A percentile compares a stretch with the other conserved stretches of the same genome.
These are phyloP conservation scores for Nyleta sp. DNA, from an alignment of 2,888 invertebrate genomes.

Conservation along the genomic window DNA sequence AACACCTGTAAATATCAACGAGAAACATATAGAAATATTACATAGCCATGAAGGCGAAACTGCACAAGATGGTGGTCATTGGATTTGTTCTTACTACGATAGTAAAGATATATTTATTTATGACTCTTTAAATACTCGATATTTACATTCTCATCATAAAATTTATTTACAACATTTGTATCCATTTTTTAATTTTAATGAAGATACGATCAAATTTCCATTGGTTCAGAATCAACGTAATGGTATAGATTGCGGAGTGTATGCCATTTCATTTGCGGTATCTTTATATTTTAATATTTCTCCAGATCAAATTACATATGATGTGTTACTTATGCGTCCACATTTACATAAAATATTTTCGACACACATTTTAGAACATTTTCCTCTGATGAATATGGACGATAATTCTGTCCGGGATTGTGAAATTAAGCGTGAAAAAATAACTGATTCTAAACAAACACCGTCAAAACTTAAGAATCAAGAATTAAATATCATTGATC, in stretches of 20 bases:
- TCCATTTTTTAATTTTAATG: no score
- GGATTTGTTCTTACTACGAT: not conserved
- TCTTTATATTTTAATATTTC: no score
- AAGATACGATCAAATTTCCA: not conserved
- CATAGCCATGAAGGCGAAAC: not conserved
- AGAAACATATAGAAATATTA: not conserved
- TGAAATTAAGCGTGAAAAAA: no score
- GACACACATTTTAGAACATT: not conserved
- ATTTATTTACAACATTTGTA: not conserved
- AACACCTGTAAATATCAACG: not conserved
- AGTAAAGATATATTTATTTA: no score
- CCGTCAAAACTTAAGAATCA: no score
- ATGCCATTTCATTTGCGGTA: no score
- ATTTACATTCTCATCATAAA: not conserved
- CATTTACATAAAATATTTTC: not conserved
- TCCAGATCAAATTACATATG: not conserved
- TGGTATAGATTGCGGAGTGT: not conserved
- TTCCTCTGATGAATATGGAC: no score
- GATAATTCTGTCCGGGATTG: no score
- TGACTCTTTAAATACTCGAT: no score
- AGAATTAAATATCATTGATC: no score
- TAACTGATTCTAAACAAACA: no score
- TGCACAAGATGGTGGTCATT: not conserved
- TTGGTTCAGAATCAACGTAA: not conserved
- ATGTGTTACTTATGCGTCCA: not conserved